A percentile compares a stretch with the other conserved stretches of the same genome.
Conservation (phyloP, 2,888 invertebrate species). For the Nephrotoma guestfalica region DNA sequence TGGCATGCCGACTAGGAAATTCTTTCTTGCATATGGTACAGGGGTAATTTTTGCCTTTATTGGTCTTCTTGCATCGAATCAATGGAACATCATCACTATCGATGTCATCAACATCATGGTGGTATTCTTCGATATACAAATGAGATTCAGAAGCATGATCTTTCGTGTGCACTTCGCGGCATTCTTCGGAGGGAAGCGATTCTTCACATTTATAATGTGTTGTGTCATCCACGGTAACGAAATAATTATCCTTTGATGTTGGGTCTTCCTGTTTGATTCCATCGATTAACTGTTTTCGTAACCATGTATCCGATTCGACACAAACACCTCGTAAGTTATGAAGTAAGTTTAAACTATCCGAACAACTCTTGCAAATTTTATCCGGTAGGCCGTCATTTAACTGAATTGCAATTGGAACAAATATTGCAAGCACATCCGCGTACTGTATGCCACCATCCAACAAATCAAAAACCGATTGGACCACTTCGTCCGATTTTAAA, state of each 20-base stretch:
- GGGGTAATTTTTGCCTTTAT: background rate
- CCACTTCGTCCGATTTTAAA: background rate
- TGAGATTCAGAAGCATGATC: background rate
- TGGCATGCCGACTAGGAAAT: background rate
- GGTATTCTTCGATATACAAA: background rate
- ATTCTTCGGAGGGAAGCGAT: background rate
- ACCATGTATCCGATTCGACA: background rate
- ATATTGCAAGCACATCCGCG: background rate
- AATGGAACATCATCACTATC: background rate
- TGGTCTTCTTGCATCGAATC: background rate
- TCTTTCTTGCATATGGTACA: background rate
- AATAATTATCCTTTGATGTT: background rate
- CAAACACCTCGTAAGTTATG: background rate
- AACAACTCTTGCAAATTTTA: background rate
- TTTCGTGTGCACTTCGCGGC: background rate
- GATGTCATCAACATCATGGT: background rate
- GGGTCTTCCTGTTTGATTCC: background rate
- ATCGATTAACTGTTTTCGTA: background rate
- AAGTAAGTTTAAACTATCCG: background rate
- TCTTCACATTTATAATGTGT: background rate
- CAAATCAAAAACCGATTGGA: background rate
- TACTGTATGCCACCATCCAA: background rate
- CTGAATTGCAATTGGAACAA: background rate
- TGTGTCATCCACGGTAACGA: background rate
- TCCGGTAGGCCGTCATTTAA: background rate